These are phyloP conservation scores for Calonectris borealis DNA, from an alignment of 2,113 vertebrate genomes.

Conservation along the genomic window DNA sequence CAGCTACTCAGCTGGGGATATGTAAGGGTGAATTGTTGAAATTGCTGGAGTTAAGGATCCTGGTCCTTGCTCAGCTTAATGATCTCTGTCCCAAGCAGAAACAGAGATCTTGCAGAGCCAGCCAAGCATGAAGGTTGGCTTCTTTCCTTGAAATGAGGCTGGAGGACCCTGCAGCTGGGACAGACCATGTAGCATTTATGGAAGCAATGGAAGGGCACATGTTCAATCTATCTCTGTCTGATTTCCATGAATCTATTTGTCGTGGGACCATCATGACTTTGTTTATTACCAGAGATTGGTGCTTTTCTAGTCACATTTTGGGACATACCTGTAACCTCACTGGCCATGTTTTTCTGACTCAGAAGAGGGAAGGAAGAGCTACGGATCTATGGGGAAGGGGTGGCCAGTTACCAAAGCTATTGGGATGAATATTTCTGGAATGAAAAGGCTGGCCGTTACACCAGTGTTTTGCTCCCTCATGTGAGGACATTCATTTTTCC, in stretches of 20 bases:
- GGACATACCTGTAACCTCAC: neutral
- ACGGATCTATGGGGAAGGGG: neutral
- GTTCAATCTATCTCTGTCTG: neutral
- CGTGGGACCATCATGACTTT: neutral
- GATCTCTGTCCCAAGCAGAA: neutral
- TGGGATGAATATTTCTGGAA: neutral
- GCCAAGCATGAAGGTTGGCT: neutral
- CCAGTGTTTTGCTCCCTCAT: neutral
- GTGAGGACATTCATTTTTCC: neutral
- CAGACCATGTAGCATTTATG: neutral
- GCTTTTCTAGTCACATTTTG: neutral
- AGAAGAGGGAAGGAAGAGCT: neutral
- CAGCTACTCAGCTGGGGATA: neutral
- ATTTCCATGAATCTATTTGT: neutral
- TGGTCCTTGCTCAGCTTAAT: neutral
- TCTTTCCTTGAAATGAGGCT: neutral
- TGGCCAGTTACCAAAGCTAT: neutral
- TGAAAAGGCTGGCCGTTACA: neutral
- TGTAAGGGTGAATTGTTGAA: neutral
- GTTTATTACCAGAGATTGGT: neutral
- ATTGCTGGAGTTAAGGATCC: neutral
- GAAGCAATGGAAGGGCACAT: neutral
- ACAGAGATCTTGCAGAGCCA: neutral
- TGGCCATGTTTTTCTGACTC: neutral
- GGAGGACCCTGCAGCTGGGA: neutral